These are phyloP conservation scores for Poeciliopsis presidionis DNA, from an alignment of 2,797 vertebrate genomes.

Conservation along the genomic window DNA sequence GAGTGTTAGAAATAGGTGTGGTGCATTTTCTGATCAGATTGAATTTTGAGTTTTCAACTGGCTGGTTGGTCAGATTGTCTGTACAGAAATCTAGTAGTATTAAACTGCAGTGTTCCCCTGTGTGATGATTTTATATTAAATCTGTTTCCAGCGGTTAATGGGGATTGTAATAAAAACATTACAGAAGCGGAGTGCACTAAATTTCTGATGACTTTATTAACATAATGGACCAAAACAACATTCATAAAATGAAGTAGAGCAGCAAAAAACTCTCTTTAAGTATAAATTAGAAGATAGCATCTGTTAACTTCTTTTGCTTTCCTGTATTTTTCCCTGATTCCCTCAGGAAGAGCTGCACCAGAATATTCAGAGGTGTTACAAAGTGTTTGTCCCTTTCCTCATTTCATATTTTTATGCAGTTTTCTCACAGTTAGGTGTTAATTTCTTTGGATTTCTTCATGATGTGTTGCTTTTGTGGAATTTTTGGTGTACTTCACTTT, in stretches of 20 bases:
- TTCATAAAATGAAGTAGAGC: background rate
- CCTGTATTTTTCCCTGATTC: slow-evolving; percentile 26
- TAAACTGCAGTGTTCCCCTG: background rate
- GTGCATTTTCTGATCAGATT: background rate
- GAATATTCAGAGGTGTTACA: background rate
- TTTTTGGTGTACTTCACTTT: background rate
- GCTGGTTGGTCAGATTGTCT: background rate
- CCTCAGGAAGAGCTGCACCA: slow-evolving; percentile 6
- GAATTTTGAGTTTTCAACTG: background rate
- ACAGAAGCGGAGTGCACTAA: slow-evolving; percentile 18
- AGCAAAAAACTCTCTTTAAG: background rate
- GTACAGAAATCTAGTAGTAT: slow-evolving; percentile 1
- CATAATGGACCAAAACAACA: background rate
- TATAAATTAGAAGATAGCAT: background rate
- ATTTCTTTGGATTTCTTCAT: background rate
- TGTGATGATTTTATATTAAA: slow-evolving; percentile 1
- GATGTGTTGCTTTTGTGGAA: background rate
- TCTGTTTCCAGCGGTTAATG: slow-evolving; percentile 16
- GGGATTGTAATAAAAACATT: slow-evolving; percentile 27
- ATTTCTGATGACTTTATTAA: background rate
- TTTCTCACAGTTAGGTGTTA: background rate
- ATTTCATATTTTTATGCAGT: background rate
- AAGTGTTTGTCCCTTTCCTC: background rate
- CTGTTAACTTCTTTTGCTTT: background rate
- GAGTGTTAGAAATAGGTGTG: background rate